Percentiles rank a stretch among this genome's conserved stretches.
Evolutionary conservation across 2,888 invertebrate species (phyloP).

Genomic region (Cotesia congregata): DNA sequence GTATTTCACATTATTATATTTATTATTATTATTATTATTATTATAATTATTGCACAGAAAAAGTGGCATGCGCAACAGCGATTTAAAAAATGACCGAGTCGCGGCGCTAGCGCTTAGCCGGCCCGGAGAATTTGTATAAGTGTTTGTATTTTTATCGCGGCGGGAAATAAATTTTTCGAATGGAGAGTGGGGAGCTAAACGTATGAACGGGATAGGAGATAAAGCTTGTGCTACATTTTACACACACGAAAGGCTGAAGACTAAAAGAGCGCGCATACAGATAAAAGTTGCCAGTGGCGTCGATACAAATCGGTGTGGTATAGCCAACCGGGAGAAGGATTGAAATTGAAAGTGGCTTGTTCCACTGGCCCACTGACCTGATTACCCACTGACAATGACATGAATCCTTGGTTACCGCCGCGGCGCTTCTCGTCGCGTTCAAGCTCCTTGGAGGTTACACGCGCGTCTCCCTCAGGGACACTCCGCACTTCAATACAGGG

Average conservation of each 20-base stretch:
- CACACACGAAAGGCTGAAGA: background rate
- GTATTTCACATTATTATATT: slow-evolving; percentile 37
- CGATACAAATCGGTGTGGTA: slow-evolving; percentile 20
- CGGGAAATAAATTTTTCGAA: background rate
- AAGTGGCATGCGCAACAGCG: background rate
- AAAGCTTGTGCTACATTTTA: background rate
- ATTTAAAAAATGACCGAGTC: slow-evolving; percentile 15
- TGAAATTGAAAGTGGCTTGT: slow-evolving; percentile 70
- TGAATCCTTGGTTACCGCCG: slow-evolving; percentile 68
- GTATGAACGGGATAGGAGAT: background rate
- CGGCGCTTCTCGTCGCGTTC: slow-evolving; percentile 60
- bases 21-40: too few species aligned
- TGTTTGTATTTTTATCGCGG: background rate
- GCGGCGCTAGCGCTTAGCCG: slow-evolving; percentile 4
- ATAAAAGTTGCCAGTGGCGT: background rate
- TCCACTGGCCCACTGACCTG: slow-evolving; percentile 79
- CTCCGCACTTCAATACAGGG: background rate
- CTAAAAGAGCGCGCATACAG: background rate
- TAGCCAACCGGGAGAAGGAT: slow-evolving; percentile 57
- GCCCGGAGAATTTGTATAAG: background rate
- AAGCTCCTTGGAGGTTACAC: slow-evolving; percentile 39
- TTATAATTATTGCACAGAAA: too few species aligned
- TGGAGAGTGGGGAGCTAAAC: background rate
- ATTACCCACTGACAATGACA: slow-evolving; percentile 75
- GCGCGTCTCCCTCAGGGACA: slow-evolving; percentile 38